phyloP scores from a whole-genome alignment of 2,113 vertebrate species.

The Turnix velox region DNA sequence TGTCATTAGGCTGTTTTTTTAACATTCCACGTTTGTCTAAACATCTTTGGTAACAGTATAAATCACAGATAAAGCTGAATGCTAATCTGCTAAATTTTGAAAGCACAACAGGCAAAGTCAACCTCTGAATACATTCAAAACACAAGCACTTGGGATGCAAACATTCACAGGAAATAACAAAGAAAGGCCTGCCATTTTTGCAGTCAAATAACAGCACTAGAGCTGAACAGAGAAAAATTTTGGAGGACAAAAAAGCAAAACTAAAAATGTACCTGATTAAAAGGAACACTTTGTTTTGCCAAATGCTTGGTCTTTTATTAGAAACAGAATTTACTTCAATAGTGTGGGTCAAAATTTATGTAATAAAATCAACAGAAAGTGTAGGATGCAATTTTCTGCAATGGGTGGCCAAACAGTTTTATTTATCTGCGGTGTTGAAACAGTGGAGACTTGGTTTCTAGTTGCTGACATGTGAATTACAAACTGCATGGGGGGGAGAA shows the following conservation, averaged over 20 bases:
- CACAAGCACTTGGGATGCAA: background rate
- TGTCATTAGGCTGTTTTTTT: background rate
- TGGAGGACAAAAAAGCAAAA: background rate
- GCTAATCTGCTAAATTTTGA: conserved; percentile 34
- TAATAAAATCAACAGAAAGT: background rate
- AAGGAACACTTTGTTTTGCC: background rate
- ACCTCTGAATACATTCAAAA: background rate
- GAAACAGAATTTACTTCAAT: background rate
- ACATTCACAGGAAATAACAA: background rate
- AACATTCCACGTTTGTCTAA: background rate
- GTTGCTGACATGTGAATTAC: conserved; percentile 24
- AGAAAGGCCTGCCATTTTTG: background rate
- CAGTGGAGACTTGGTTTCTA: background rate
- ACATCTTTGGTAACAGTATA: background rate
- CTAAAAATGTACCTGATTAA: conserved; percentile 1
- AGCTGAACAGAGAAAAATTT: background rate
- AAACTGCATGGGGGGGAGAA: rapidly evolving
- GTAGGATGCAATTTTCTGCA: background rate
- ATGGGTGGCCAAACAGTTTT: background rate
- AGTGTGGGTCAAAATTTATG: background rate
- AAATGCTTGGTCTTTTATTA: background rate
- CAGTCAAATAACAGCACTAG: background rate
- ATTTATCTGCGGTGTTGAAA: background rate
- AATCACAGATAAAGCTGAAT: background rate
- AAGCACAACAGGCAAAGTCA: background rate